These are phyloP conservation scores for Tholera decimalis DNA, from an alignment of 2,888 invertebrate species.

Conservation along the genomic window DNA sequence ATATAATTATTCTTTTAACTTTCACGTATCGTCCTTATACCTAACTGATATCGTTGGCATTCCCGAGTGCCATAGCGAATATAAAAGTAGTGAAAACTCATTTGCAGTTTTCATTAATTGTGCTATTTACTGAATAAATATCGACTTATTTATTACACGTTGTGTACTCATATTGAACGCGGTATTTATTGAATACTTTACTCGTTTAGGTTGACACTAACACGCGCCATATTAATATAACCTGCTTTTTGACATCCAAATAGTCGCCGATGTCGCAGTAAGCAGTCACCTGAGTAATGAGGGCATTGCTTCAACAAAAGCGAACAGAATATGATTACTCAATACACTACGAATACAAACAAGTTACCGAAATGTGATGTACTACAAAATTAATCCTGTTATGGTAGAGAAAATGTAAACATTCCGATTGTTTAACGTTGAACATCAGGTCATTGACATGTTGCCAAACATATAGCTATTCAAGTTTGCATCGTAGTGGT, in stretches of 20 bases:
- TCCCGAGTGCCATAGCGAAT: constrained; percentile 27
- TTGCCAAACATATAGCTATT: constrained; percentile 55
- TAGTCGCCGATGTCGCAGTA: constrained; percentile 11
- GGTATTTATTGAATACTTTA: constrained; percentile 4
- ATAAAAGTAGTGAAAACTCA: constrained; percentile 13
- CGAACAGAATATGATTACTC: constrained; percentile 54
- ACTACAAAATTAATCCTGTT: constrained; percentile 41
- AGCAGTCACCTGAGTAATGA: constrained; percentile 44
- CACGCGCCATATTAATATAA: constrained; percentile 27
- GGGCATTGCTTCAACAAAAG: constrained; percentile 49
- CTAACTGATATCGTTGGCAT: constrained; percentile 8
- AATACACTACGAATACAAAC: constrained; percentile 36
- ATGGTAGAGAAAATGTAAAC: constrained; percentile 50
- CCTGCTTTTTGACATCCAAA: constrained; percentile 33
- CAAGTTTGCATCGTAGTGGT: constrained; percentile 56
- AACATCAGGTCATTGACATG: constrained; percentile 64
- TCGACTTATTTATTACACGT: not conserved
- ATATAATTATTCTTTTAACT: constrained; percentile 49
- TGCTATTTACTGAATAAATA: constrained; percentile 14
- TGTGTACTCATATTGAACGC: not conserved
- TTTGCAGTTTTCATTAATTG: constrained; percentile 1
- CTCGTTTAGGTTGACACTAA: not conserved
- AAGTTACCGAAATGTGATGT: constrained; percentile 25
- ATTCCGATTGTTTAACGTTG: constrained; percentile 54
- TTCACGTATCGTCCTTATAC: constrained; percentile 41